These are phyloP conservation scores for Stercorarius parasiticus DNA, from an alignment of 2,113 vertebrate genomes.

Conservation along the genomic window DNA sequence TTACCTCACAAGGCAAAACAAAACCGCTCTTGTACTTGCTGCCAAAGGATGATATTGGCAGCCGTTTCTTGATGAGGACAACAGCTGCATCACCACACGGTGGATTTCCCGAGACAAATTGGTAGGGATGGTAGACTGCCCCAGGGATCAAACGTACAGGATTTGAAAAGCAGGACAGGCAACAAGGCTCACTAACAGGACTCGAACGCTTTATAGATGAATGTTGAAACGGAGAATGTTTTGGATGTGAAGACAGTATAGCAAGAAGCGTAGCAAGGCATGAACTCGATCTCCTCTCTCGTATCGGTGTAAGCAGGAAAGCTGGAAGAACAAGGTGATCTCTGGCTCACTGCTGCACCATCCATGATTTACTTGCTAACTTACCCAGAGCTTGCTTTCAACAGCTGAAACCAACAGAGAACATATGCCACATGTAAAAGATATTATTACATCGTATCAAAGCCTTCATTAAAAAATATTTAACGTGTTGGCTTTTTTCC, in stretches of 20 bases:
- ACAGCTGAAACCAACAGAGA: background rate
- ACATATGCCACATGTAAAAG: background rate
- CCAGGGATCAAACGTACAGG: background rate
- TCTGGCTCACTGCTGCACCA: background rate
- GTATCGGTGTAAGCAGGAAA: background rate
- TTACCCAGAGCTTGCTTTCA: background rate
- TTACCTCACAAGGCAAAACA: background rate
- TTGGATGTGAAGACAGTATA: background rate
- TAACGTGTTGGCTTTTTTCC: background rate
- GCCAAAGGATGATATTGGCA: background rate
- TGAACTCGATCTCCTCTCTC: background rate
- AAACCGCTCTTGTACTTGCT: background rate
- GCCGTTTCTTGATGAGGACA: background rate
- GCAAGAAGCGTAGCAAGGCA: background rate
- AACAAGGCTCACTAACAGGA: background rate
- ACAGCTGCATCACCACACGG: background rate
- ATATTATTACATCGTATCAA: background rate
- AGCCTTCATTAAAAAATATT: background rate
- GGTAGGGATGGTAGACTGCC: background rate
- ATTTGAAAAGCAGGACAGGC: background rate
- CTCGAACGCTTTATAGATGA: background rate
- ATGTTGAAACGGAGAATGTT: background rate
- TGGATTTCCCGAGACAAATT: background rate
- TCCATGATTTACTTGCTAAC: background rate
- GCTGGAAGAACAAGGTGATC: background rate